Evolutionary conservation across 2,797 vertebrate genomes (phyloP).

Genomic region (Phalanger gymnotis): DNA sequence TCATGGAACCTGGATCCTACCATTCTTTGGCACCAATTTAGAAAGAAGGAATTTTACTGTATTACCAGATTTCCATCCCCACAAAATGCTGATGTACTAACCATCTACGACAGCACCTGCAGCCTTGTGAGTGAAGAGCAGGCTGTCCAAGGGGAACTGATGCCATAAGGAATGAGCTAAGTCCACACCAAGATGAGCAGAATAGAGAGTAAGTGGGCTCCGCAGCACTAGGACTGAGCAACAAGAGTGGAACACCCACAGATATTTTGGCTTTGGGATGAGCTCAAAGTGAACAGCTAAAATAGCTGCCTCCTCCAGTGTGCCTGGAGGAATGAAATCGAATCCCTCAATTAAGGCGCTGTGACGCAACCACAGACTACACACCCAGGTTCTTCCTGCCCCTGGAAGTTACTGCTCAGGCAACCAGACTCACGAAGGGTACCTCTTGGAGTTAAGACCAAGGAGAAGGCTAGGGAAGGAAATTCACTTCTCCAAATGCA

Average conservation of each 20-base stretch:
- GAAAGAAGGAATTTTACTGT: not conserved
- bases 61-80: not conserved
- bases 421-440: not conserved
- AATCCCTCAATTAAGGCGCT: slow-evolving; percentile 19
- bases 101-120: not conserved
- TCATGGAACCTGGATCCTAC: not conserved
- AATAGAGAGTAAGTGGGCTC: slow-evolving; percentile 15
- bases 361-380: not conserved
- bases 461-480: slow-evolving; percentile 5
- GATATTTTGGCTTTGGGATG: slow-evolving; percentile 18
- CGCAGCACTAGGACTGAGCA: not conserved
- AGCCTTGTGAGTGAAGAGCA: not conserved
- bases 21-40: not conserved
- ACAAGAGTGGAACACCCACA: not conserved
- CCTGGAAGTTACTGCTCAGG: not conserved
- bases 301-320: not conserved
- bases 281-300: slow-evolving; percentile 26
- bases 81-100: not conserved
- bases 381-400: not conserved
- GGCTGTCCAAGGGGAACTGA: slow-evolving; percentile 15
- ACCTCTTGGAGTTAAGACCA: not conserved
- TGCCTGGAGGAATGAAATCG: slow-evolving; percentile 6
- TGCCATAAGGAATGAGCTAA: not conserved
- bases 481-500: not conserved
- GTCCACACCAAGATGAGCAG: not conserved